phyloP scores from a whole-genome alignment of 2,888 invertebrate species.

The Mimumesa dahlbomi region DNA sequence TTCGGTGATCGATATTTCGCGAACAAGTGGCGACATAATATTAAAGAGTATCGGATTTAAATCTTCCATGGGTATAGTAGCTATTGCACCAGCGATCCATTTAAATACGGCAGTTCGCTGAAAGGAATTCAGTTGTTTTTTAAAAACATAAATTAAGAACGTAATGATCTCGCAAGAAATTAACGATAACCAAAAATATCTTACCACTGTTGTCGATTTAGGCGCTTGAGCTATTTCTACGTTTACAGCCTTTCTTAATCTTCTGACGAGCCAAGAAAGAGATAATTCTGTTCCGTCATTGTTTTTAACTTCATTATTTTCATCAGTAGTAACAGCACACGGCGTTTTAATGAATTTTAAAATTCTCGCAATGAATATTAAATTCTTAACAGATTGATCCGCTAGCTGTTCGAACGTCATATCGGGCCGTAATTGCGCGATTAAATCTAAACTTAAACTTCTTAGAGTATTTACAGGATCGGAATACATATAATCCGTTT shows the following conservation, averaged over 20 bases:
- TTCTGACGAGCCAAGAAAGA: conserved; percentile 88
- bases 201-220: conserved; percentile 86
- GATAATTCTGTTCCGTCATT: conserved; percentile 81
- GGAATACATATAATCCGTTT: conserved; percentile 84
- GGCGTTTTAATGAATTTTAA: conserved; percentile 81
- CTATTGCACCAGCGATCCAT: conserved; percentile 89
- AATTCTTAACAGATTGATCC: conserved; percentile 87
- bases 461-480: conserved; percentile 85
- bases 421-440: conserved; percentile 87
- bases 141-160: too few species aligned
- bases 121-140: too few species aligned
- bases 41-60: conserved; percentile 84
- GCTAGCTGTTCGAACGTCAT: conserved; percentile 87
- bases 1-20: conserved; percentile 89
- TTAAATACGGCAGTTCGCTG: conserved; percentile 91
- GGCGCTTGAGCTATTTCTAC: conserved; percentile 89
- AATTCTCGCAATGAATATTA: conserved; percentile 87
- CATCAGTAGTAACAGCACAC: conserved; percentile 52
- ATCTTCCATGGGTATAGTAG: conserved; percentile 84
- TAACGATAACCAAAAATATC: conserved; percentile 67
- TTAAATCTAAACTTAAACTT: conserved; percentile 87
- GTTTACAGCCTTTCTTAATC: conserved; percentile 88
- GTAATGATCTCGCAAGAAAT: too few species aligned
- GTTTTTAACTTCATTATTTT: conserved; percentile 26
- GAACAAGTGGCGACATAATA: conserved; percentile 88